Base-by-base conservation (phyloP, 2,888 invertebrate genomes). In the Deroplatys truncata region DNA sequence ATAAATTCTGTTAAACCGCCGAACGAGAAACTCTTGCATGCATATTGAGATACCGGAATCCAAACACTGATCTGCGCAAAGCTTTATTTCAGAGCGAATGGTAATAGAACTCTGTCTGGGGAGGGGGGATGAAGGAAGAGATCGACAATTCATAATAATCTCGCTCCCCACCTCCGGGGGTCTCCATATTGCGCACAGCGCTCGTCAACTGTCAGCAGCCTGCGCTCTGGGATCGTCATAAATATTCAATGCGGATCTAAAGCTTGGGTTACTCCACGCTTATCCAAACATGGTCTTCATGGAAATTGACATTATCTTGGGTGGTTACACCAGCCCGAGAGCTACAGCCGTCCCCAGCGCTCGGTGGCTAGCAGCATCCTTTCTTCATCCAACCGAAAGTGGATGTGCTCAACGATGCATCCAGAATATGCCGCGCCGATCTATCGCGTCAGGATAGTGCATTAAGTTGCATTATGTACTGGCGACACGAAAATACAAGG, bases 201-300 rank as follows among this genome's bases (percentile, higher is more conserved):
- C 90, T 89, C 89, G 90, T 90, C 90, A 90, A 89, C 88, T 90
- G 90, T 90, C 90, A 90, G 85, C 88, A 86, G 85, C 83, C 83
- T 82, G 83, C 87, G 87, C 83, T 87, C 89, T 56, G 35, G 31
- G 85, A 56, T 29, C 82, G 82, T 90, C 90, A 90, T 90, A 90
- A 90, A 90, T 90, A 90, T 90, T 89, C 90, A 90, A n/a, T 86
- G 88, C 83, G 72, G 8, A 85, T 87, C 82, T 83, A 87, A 87
- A 83, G 87, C 87, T 82, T 83, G 83, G 87, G 82, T 87, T 83
- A 87, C 87, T 87, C 87, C 56, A 87, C 86, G 84, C 86, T 84
- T 89, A 87, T 87, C 86, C 87, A 89, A 86, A 89, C 87, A 89
- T 35, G 89, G 88, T 49, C 84, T 84, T 84, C 83, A 89, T 88